A percentile compares a stretch with the other conserved stretches of the same genome.
These are phyloP conservation scores for Catagonus wagneri DNA, from an alignment of 2,113 vertebrate species.

Conservation along the genomic window DNA sequence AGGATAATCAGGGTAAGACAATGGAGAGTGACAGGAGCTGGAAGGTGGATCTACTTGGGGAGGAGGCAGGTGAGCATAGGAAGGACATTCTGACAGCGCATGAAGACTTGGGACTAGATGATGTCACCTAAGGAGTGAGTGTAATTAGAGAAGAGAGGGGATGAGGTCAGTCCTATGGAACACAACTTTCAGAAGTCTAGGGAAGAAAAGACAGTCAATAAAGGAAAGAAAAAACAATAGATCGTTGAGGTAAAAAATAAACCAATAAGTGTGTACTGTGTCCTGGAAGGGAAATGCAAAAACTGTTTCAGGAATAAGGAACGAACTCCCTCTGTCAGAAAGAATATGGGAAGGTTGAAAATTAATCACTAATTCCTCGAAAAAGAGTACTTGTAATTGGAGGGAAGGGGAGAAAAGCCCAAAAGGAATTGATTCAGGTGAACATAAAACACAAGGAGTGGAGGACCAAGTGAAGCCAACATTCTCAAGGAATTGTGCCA, in stretches of 20 bases:
- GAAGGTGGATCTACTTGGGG: too few relatives aligned
- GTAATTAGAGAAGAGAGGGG: background rate
- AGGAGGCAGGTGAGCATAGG: too few relatives aligned
- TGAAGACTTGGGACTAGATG: background rate
- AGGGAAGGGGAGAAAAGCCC: background rate
- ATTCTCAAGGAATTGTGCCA: background rate
- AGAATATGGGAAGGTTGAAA: background rate
- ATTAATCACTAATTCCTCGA: background rate
- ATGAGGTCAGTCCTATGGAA: background rate
- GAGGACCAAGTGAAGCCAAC: background rate
- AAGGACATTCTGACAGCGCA: background rate
- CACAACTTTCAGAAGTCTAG: fast-evolving
- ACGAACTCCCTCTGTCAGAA: fast-evolving
- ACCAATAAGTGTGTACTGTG: fast-evolving
- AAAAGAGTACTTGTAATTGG: too few relatives aligned
- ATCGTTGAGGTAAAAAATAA: too few relatives aligned
- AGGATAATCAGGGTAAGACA: background rate
- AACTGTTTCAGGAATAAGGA: background rate
- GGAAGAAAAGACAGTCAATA: background rate
- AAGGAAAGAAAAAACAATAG: background rate
- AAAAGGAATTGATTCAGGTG: fast-evolving
- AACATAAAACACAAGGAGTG: background rate
- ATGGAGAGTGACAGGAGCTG: too few relatives aligned
- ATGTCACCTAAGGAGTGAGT: background rate
- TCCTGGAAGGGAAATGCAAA: background rate